A percentile compares a stretch with the other conserved stretches of the same genome.
phyloP scores from a whole-genome alignment of 2,888 invertebrate genomes.

The Vesta saturnalis region DNA sequence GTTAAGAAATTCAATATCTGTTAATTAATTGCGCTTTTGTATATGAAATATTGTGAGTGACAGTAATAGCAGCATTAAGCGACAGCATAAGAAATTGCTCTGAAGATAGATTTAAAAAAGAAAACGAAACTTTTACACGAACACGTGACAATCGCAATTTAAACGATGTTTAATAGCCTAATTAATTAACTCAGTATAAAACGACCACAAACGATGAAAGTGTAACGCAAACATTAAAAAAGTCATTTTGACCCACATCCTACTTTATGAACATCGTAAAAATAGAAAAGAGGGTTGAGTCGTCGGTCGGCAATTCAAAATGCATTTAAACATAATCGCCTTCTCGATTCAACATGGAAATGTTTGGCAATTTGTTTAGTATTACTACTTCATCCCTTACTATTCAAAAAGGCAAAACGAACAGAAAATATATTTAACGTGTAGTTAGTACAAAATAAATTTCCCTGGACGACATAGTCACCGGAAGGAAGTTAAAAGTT shows the following conservation, averaged over 20 bases:
- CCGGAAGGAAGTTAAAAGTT: constrained; percentile 37
- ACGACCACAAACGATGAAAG: background rate
- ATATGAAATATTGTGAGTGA: no score
- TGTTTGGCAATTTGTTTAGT: background rate
- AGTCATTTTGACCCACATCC: background rate
- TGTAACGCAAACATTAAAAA: background rate
- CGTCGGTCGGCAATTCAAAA: constrained; percentile 11
- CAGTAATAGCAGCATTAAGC: no score
- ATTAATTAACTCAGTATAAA: background rate
- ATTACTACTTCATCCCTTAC: background rate
- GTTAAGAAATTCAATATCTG: no score
- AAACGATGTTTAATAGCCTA: background rate
- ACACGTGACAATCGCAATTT: background rate
- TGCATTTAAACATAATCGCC: constrained; percentile 19
- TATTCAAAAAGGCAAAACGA: constrained; percentile 22
- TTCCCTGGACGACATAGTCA: constrained; percentile 37
- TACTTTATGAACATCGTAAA: constrained; percentile 1
- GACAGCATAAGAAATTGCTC: no score
- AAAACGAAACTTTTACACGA: background rate
- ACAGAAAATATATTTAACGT: constrained; percentile 39
- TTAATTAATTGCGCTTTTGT: no score
- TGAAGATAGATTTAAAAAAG: no score
- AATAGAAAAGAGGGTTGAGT: background rate
- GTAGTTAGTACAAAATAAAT: constrained; percentile 37
- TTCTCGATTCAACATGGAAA: constrained; percentile 5